Base-by-base conservation (phyloP, 2,113 vertebrate species). In the Pseudolaguvia tuberculata region DNA sequence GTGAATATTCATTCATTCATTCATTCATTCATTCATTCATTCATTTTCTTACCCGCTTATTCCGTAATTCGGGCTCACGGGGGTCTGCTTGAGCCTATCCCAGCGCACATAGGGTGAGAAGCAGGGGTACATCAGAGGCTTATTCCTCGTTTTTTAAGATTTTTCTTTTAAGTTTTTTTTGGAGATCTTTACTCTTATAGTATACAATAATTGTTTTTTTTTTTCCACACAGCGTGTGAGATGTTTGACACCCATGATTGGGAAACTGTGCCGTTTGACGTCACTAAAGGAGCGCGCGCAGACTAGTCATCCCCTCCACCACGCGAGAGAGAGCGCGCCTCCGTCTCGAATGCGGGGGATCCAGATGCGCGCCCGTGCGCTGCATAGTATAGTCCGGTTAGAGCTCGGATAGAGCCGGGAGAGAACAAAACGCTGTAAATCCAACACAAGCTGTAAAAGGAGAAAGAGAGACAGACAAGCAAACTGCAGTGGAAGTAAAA, bases 301-400 rank as follows among this genome's bases (percentile, higher is more conserved):
- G 82, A 79, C 86, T 76, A 79, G 83, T 86, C 88, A 86, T 85
- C 84, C 84, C 83, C 81, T 79, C 77, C 63, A 50, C 63, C 50
- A 66, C 62, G 42, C 83, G 75, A 78, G 74, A 83, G 84, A 70
- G 89, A 74, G 73, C 88, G 88, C 89, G 89, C 88, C 80, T 88
- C 85, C 80, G 84, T 88, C 83, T 84, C 86, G 84, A 90, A 88
- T 89, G 89, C 90, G 88, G 87, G 88, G 67, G 81, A 90, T 87
- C 85, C 89, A 89, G 90, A 90, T 89, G 85, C 88, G 85, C 84
- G 87, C 87, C 82, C 77, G 87, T 56, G 87, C 86, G 85, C 53
- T 52, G 53, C 48, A 87, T 84, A 86, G 85, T 25, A 8, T 20
- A 11, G 45, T 67, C 63, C 63, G 63, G 63, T 50, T 88, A 88